Conservation (phyloP, 1,140 invertebrate species). For the Zophobas morio region DNA sequence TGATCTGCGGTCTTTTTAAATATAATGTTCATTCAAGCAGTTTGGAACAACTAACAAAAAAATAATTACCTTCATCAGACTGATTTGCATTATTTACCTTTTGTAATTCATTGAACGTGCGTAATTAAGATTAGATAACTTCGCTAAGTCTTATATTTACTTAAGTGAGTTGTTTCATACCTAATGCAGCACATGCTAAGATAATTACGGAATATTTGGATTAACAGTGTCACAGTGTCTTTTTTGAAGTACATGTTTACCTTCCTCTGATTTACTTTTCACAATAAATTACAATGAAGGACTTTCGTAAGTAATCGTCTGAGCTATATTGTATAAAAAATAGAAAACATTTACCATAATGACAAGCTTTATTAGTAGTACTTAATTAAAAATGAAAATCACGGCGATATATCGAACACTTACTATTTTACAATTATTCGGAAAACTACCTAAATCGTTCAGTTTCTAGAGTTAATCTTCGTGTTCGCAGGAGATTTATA, state of each 20-base stretch:
- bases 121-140: neutral
- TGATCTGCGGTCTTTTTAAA: too few relatives aligned
- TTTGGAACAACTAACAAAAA: too few relatives aligned
- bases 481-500: constrained; percentile 64
- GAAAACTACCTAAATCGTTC: constrained; percentile 3
- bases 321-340: neutral
- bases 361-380: neutral
- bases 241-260: neutral
- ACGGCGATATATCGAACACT: too few relatives aligned
- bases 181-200: neutral
- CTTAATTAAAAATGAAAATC: too few relatives aligned
- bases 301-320: neutral
- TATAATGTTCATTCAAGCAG: too few relatives aligned
- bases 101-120: neutral
- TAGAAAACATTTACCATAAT: neutral
- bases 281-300: constrained; percentile 7
- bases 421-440: neutral
- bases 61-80: too few relatives aligned
- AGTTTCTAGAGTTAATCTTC: constrained; percentile 16
- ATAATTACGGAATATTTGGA: neutral
- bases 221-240: neutral
- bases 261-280: neutral
- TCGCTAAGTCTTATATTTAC: neutral
- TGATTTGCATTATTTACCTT: too few relatives aligned
- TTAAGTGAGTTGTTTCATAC: neutral